Conservation (phyloP, 2,797 vertebrate species). For the Sciurus carolinensis region DNA sequence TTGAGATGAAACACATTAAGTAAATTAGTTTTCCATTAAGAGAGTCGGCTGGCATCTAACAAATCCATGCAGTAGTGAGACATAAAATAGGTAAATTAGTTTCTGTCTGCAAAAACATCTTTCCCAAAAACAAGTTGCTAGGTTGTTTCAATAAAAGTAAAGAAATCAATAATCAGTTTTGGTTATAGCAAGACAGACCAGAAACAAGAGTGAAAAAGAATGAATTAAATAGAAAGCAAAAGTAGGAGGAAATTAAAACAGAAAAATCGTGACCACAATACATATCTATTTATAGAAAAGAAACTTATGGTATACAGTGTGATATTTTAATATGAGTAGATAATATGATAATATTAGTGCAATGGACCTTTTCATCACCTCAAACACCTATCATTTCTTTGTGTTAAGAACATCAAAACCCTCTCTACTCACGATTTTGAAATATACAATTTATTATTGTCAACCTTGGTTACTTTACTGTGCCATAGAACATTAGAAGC, state of each 20-base stretch:
- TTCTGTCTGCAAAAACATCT: background rate
- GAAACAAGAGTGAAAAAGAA: background rate
- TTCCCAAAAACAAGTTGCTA: background rate
- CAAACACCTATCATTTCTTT: background rate
- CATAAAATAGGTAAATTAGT: constrained; percentile 9
- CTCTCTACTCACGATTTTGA: background rate
- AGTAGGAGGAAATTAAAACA: background rate
- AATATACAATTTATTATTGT: background rate
- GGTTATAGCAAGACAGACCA: background rate
- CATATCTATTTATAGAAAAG: background rate
- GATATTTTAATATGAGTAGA: background rate
- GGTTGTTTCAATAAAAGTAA: background rate
- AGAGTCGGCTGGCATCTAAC: background rate
- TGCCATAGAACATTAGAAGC: background rate
- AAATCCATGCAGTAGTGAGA: background rate
- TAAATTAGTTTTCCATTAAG: constrained; percentile 13
- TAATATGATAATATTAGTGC: background rate
- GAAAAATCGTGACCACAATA: background rate
- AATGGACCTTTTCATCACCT: background rate
- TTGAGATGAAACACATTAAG: constrained; percentile 15
- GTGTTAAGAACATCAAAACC: background rate
- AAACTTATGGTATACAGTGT: background rate
- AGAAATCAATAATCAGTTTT: background rate
- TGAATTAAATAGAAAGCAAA: background rate
- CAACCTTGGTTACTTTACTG: too few relatives aligned